These are phyloP conservation scores for Cremastinae sp. DNA, from an alignment of 2,888 invertebrate species.

Conservation along the genomic window DNA sequence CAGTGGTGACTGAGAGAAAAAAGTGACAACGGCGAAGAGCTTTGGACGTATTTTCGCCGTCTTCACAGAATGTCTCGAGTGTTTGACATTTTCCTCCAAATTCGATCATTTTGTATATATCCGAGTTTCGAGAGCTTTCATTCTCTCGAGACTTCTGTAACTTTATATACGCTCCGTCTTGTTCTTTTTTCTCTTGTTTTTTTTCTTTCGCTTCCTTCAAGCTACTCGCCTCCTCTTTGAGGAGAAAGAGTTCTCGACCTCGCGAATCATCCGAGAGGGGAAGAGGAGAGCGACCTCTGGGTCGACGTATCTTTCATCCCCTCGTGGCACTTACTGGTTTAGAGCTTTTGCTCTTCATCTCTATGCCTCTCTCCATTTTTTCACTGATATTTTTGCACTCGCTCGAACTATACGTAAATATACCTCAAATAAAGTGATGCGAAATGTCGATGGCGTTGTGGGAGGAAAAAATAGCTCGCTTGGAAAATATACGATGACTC, in stretches of 20 bases:
- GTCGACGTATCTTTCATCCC: conserved; percentile 30
- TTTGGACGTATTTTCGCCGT: conserved; percentile 58
- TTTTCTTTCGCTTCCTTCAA: conserved; percentile 5
- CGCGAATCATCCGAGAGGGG: conserved; percentile 30
- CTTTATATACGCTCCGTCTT: conserved; percentile 35
- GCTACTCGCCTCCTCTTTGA: conserved; percentile 15
- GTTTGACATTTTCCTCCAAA: conserved; percentile 53
- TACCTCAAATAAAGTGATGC: too few relatives aligned
- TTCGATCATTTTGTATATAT: conserved; percentile 37
- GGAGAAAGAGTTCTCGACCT: conserved; percentile 42
- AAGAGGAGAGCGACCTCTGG: conserved; percentile 9
- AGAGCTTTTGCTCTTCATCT: conserved; percentile 39
- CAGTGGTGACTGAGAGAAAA: conserved; percentile 5
- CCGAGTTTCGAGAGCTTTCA: conserved; percentile 46
- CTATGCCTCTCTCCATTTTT: conserved; percentile 16
- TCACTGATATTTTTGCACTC: neutral
- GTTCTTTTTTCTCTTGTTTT: conserved; percentile 10
- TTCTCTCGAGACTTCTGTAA: conserved; percentile 64
- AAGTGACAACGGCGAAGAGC: conserved; percentile 40
- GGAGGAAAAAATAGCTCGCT: too few relatives aligned
- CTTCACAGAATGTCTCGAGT: conserved; percentile 47
- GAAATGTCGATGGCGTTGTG: too few relatives aligned
- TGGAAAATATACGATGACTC: too few relatives aligned
- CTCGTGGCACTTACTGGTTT: conserved; percentile 31
- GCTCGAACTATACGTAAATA: neutral